phyloP scores from a whole-genome alignment of 2,888 invertebrate genomes.

The Rhyacophila evoluta region DNA sequence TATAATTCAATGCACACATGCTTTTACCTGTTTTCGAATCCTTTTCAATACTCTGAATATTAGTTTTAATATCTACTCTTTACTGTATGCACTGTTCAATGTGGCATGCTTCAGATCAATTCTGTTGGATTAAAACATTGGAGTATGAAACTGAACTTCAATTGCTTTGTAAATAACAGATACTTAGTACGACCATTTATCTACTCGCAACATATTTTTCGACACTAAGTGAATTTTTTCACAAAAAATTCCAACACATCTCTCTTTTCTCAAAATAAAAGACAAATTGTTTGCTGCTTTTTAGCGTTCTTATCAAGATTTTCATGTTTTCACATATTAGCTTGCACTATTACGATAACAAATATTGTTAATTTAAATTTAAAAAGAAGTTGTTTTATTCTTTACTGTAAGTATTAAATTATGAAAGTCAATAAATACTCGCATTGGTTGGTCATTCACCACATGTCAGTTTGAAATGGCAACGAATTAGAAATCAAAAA shows the following conservation, averaged over 20 bases:
- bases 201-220: neutral
- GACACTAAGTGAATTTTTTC: neutral
- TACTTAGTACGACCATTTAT: neutral
- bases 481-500: no score
- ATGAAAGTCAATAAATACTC: no score
- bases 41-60: constrained; percentile 33
- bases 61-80: constrained; percentile 26
- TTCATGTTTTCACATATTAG: neutral
- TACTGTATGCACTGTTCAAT: constrained; percentile 40
- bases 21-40: constrained; percentile 48
- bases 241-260: neutral
- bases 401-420: neutral
- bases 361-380: neutral
- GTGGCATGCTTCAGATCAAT: constrained; percentile 49
- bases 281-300: neutral
- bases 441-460: no score
- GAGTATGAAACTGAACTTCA: neutral
- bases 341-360: neutral
- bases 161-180: constrained; percentile 16
- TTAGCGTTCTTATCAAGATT: constrained; percentile 11
- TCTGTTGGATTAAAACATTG: neutral
- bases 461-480: no score
- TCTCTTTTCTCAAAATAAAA: neutral
- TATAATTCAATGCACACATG: constrained; percentile 46
- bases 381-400: neutral